These are phyloP conservation scores for Myotis davidii DNA, from an alignment of 2,113 vertebrate species.

Conservation along the genomic window DNA sequence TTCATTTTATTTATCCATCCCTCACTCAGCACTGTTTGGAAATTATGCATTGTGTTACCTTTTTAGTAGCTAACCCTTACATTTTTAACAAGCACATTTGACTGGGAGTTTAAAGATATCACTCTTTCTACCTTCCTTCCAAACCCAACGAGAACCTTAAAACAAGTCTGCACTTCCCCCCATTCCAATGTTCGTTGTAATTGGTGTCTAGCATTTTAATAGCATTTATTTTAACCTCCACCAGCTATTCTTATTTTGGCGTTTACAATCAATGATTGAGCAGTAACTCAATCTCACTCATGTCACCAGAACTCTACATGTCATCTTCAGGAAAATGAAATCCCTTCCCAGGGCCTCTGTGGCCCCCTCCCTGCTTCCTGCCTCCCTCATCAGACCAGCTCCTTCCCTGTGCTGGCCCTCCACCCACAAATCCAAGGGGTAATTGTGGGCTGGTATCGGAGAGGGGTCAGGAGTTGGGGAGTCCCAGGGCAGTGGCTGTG, in stretches of 20 bases:
- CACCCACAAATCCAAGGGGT: neutral
- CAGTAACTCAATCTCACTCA: slow-evolving; percentile 27
- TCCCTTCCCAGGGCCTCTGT: neutral
- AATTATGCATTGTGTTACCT: neutral
- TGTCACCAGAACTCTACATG: neutral
- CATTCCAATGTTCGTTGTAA: neutral
- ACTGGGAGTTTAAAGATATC: neutral
- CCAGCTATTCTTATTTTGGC: neutral
- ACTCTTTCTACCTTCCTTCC: neutral
- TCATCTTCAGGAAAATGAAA: neutral
- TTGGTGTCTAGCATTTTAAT: neutral
- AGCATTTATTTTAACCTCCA: neutral
- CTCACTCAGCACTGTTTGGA: neutral
- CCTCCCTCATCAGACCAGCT: neutral
- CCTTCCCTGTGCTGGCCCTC: neutral
- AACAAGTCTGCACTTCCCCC: neutral
- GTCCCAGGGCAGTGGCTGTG: neutral
- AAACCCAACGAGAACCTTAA: neutral
- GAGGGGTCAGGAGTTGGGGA: neutral
- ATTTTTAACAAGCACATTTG: neutral
- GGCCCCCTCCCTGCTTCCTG: neutral
- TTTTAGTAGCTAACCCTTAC: neutral
- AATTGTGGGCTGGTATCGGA: neutral
- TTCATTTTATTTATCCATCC: neutral
- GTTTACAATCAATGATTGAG: neutral